These are phyloP conservation scores for Cervus canadensis DNA, from an alignment of 2,113 vertebrate species.

Conservation along the genomic window DNA sequence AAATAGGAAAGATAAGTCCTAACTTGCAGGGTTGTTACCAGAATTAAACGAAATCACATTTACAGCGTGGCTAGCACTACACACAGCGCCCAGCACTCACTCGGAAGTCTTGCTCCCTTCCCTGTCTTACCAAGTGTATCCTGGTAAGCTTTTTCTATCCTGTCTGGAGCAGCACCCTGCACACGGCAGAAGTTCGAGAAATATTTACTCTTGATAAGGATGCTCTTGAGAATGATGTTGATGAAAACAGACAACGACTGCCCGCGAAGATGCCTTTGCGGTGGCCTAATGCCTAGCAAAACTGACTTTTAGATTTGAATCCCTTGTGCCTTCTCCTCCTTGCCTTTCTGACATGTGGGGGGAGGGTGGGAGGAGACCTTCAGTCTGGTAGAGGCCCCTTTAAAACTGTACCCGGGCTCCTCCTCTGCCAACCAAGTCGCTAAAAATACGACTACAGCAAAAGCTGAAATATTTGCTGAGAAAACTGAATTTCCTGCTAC, in stretches of 20 bases:
- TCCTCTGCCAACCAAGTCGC: conserved; percentile 72
- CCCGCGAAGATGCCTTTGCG: background rate
- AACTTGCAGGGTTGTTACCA: background rate
- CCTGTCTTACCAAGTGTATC: background rate
- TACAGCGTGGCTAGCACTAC: background rate
- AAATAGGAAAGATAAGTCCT: background rate
- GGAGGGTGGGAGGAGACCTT: conserved; percentile 50
- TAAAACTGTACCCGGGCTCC: conserved; percentile 70
- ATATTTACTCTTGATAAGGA: background rate
- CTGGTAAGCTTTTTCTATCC: background rate
- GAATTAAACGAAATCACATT: background rate
- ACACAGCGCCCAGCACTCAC: too few relatives aligned
- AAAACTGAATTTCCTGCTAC: conserved; percentile 68
- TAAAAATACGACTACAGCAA: conserved; percentile 74
- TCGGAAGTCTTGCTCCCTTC: background rate
- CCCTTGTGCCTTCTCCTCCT: background rate
- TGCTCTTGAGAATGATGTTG: background rate
- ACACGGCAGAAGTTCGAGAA: background rate
- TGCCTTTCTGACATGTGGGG: conserved; percentile 20
- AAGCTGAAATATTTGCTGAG: conserved; percentile 76
- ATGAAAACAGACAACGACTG: accelerated
- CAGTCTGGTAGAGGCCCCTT: conserved; percentile 66
- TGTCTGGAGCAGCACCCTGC: background rate
- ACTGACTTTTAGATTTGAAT: background rate
- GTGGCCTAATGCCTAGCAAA: background rate